A percentile compares a stretch with the other conserved stretches of the same genome.
Conservation (phyloP, 1,140 invertebrate species). For the Diprion similis region DNA sequence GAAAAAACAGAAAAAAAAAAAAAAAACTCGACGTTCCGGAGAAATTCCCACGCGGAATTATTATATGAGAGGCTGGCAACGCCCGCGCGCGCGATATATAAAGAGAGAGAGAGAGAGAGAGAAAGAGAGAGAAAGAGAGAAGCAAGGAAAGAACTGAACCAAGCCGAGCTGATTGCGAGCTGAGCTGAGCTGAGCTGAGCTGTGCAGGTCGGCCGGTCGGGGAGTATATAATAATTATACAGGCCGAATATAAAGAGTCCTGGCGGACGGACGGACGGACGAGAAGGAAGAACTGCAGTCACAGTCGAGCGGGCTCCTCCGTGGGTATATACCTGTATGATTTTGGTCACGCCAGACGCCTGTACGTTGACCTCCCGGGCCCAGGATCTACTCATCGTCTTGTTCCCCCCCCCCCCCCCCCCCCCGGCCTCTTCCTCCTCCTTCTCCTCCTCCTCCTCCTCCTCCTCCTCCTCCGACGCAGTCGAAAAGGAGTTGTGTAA, state of each 20-base stretch:
- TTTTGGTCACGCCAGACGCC: conserved; percentile 60
- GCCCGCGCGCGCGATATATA: background rate
- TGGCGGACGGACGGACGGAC: conserved; percentile 1
- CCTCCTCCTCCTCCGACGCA: conserved; percentile 36
- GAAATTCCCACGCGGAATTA: no score
- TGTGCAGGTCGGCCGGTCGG: background rate
- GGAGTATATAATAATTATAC: conserved; percentile 36
- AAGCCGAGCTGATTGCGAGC: conserved; percentile 6
- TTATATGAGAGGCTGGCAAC: no score
- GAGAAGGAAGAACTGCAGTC: conserved; percentile 36
- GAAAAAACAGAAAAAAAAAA: no score
- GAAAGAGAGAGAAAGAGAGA: conserved; percentile 6
- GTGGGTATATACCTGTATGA: conserved; percentile 52
- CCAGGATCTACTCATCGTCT: conserved; percentile 36
- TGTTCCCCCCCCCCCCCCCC: conserved; percentile 25
- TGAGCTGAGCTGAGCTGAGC: conserved; percentile 24
- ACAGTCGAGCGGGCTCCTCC: conserved; percentile 54
- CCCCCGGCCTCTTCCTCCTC: conserved; percentile 32
- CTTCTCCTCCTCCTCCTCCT: conserved; percentile 39
- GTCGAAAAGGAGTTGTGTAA: no score
- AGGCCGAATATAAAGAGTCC: conserved; percentile 42
- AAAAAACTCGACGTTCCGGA: no score
- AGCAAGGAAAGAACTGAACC: conserved; percentile 14
- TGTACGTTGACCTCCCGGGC: conserved; percentile 57
- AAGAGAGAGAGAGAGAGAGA: conserved; percentile 1